phyloP scores from a whole-genome alignment of 2,113 vertebrate species.

The Chloroceryle aenea region DNA sequence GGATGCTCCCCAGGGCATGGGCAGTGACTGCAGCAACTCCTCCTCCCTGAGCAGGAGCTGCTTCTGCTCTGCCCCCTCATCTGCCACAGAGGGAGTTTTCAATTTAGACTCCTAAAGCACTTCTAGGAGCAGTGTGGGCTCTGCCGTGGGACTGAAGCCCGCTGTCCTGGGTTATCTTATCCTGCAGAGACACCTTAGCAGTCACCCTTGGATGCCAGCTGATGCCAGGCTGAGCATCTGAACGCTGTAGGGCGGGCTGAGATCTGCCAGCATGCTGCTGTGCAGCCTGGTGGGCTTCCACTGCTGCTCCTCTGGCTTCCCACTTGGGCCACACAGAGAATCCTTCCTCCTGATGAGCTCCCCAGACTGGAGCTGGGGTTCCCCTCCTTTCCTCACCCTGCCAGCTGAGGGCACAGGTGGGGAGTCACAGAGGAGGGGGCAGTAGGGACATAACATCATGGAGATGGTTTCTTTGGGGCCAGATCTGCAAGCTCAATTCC shows the following conservation, averaged over 20 bases:
- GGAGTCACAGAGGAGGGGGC: neutral
- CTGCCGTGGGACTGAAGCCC: neutral
- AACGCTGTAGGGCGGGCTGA: neutral
- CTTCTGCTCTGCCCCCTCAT: neutral
- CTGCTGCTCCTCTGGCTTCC: neutral
- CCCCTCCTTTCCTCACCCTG: neutral
- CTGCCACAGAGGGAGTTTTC: fast-evolving
- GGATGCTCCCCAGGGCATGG: neutral
- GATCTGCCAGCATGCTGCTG: neutral
- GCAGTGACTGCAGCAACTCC: neutral
- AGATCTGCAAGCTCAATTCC: neutral
- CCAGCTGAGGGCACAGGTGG: neutral
- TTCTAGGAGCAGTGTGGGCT: neutral
- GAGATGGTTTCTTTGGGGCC: neutral
- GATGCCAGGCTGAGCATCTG: neutral
- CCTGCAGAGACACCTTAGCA: neutral
- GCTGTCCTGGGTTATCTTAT: neutral
- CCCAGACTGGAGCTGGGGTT: neutral
- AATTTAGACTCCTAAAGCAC: no score
- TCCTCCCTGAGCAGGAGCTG: neutral
- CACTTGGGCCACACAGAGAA: neutral
- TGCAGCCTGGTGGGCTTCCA: neutral
- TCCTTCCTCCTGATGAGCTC: neutral
- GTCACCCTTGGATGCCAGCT: neutral
- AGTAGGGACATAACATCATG: neutral